These are phyloP conservation scores for Aricia artaxerxes DNA, from an alignment of 2,888 invertebrate genomes.

Conservation along the genomic window DNA sequence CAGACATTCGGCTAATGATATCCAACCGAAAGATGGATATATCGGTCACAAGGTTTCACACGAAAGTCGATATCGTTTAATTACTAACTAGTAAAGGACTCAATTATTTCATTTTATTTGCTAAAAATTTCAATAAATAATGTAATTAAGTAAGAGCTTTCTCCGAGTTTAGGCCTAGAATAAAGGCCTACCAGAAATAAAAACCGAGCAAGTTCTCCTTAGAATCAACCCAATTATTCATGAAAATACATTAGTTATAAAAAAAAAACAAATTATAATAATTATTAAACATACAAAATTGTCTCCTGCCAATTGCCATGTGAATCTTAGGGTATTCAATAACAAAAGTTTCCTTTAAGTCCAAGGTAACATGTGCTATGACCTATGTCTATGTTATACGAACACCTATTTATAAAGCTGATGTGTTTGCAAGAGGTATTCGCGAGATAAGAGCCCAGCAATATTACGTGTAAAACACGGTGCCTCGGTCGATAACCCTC, in stretches of 20 bases:
- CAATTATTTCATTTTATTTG: too few species aligned
- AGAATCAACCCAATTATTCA: too few species aligned
- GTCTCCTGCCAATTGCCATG: not conserved
- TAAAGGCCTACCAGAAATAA: too few species aligned
- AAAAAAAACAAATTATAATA: too few species aligned
- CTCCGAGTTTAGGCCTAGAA: too few species aligned
- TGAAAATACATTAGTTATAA: too few species aligned
- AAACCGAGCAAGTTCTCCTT: too few species aligned
- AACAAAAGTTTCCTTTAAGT: not conserved
- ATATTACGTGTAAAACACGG: conserved; percentile 44
- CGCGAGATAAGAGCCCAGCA: conserved; percentile 35
- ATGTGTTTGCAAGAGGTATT: conserved; percentile 29
- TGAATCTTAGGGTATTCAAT: not conserved
- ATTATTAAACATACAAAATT: not conserved
- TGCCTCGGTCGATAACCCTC: conserved; percentile 60
- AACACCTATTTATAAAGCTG: conserved; percentile 1
- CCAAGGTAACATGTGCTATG: not conserved
- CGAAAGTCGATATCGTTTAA: not conserved
- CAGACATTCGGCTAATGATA: conserved; percentile 1
- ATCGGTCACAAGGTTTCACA: conserved; percentile 1
- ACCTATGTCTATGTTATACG: not conserved
- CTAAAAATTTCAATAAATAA: too few species aligned
- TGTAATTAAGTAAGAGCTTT: too few species aligned
- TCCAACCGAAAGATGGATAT: not conserved
- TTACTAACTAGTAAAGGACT: not conserved